Evolutionary conservation across 2,888 invertebrate genomes (phyloP), one percentile per base, ranked within the genome.

Genomic region (Polymixis lichenea): DNA sequence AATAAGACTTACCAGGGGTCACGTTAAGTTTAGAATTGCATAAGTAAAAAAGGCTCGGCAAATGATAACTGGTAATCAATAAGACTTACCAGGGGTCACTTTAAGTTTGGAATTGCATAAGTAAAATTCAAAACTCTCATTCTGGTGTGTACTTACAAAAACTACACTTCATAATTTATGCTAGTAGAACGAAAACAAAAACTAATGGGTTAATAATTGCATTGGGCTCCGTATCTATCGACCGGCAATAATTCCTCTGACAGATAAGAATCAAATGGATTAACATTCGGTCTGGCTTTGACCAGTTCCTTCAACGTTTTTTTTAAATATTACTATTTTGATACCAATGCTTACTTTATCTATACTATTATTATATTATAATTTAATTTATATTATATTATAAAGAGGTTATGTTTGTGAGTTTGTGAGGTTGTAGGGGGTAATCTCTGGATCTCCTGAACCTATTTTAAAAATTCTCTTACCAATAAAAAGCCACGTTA

Each of bases 141-240:
- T 55, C 6, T 7, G 15, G 55, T 46, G 19, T 62, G 60, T 51
- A 60, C 13, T 51, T 49, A 66, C 13, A 58, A 62, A 72, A 73
- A 71, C 46, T 51, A 19, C 69, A 17, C 1, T 7, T 19, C 15
- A 46, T 73, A 74, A 58, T 71, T n/a, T 74, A 74, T 49, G 32
- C 38, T 43, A 28, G 13, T 38, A 56, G 6, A 68, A 53, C 25
- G 25, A 53, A 67, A 32, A 72, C 43, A 25, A 69, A 72, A 69
- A 17, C 56, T 90, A 87, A 91, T 90, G 89, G 83, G 61, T 86
- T 81, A 81, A 88, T 91, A 90, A 91, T 91, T 88, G 84, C 86
- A 88, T 79, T 77, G 75, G 75, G 84, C 75, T 84, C 82, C 82
- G 72, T 88, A 86, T 85, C 78, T 77, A 83, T 72, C 71, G 51